Base-by-base conservation (phyloP, 2,797 vertebrate species). In the Tragopan temminckii region DNA sequence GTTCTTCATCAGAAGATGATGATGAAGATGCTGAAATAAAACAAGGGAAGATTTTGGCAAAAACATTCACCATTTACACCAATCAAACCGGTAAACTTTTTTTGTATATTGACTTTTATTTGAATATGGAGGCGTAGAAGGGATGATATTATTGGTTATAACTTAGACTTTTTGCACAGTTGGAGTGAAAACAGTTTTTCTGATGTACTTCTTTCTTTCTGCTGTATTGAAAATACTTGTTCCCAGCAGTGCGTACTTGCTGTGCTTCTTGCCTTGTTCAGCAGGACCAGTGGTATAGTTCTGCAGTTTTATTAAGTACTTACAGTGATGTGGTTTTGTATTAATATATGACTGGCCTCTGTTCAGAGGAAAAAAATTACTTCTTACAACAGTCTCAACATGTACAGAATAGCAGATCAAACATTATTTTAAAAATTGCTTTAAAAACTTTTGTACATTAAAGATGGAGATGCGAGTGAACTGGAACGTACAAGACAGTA, bases 401-500 rank as follows among this genome's bases (percentile, higher is more conserved):
- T n/a, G 33, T 80, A 17, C 25, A 35, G 27, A 88, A 36, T 62
- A 91, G 21, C 48, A 89, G 33, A 40, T 80, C 13, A 83, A 5
- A 85, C 43, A 19, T 81, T 84, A 45, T 63, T 93, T 43, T 43
- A 43, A 43, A 43, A 46, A 86, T 84, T 72, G 33, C 53, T 85
- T 89, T 70, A 62, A 80, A 89, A 86, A 35, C 72, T 46, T 93
- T 96, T 96, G 20, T 96, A 4, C 35, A 13, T 97, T 96, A 38
- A 93, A 99, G 99, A 98, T 92, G 99, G 99, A 43, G 99, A 99
- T 93, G 90, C 83, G 48, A 97, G 96, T 40, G 99, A 98, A 57
- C 97, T 99, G 93, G 97, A 98, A 85, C 97, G 98, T 68, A 99
- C 99, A 0, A 98, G 98, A 57, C 99, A 99, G 93, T 99, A 99